phyloP scores from a whole-genome alignment of 2,113 vertebrate species.

The Bucco capensis region DNA sequence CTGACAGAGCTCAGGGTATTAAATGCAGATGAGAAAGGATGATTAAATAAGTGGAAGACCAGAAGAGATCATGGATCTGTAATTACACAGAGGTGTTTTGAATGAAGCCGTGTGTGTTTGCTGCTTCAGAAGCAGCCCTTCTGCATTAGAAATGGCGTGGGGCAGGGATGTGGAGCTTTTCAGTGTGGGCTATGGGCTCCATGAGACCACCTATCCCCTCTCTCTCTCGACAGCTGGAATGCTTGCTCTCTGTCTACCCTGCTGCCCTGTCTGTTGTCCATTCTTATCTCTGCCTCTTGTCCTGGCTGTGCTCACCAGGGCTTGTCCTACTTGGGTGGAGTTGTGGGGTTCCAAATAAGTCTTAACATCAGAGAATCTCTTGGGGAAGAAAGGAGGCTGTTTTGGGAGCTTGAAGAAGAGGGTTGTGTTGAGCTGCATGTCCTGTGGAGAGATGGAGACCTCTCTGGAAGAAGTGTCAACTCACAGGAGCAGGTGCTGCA shows the following conservation, averaged over 20 bases:
- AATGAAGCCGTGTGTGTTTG: accelerated
- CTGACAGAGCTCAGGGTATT: slow-evolving; percentile 1
- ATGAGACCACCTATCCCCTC: not conserved
- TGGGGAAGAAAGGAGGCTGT: not conserved
- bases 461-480: not conserved
- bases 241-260: not conserved
- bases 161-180: not conserved
- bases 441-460: not conserved
- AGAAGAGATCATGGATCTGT: not conserved
- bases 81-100: not conserved
- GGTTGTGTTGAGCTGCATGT: not conserved
- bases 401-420: not conserved
- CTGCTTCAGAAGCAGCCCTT: not conserved
- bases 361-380: not conserved
- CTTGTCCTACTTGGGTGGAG: not conserved
- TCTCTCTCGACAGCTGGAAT: not conserved
- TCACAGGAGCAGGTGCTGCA: not conserved
- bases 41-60: slow-evolving; percentile 8
- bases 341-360: accelerated
- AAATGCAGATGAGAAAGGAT: not conserved
- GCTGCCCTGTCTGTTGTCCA: not conserved
- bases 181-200: not conserved
- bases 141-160: not conserved
- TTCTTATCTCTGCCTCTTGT: not conserved
- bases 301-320: not conserved